Percentiles rank a stretch among this genome's conserved stretches.
phyloP scores from a whole-genome alignment of 2,888 invertebrate genomes.

The Drosophila neotestacea region DNA sequence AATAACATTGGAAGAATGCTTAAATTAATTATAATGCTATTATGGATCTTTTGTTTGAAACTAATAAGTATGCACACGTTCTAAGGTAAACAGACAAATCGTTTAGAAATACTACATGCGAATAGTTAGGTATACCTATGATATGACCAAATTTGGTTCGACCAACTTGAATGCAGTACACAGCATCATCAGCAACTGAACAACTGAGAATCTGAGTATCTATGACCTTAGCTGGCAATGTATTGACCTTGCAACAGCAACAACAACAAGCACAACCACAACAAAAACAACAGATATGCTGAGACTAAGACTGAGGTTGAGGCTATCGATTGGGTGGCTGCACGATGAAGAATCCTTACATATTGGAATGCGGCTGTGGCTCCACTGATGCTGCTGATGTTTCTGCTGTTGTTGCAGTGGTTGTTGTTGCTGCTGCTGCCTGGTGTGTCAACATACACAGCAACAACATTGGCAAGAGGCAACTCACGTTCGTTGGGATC shows the following conservation, averaged over 20 bases:
- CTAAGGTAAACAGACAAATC: slow-evolving; percentile 23
- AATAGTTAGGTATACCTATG: neutral
- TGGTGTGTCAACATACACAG: slow-evolving; percentile 42
- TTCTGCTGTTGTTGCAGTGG: neutral
- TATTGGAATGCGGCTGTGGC: slow-evolving; percentile 76
- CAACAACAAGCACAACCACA: slow-evolving; percentile 16
- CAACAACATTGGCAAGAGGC: slow-evolving; percentile 29
- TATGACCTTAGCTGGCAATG: slow-evolving; percentile 57
- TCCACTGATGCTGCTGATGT: slow-evolving; percentile 39
- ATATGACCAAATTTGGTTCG: slow-evolving; percentile 25
- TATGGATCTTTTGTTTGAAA: slow-evolving; percentile 34
- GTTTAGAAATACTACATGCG: slow-evolving; percentile 2
- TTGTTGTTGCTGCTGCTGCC: slow-evolving; percentile 18
- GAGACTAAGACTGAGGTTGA: slow-evolving; percentile 1
- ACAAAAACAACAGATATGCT: neutral
- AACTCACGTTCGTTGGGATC: slow-evolving; percentile 44
- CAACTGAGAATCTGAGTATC: slow-evolving; percentile 16
- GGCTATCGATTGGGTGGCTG: slow-evolving; percentile 56
- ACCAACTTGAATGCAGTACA: slow-evolving; percentile 18
- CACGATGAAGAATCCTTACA: slow-evolving; percentile 72
- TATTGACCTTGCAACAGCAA: slow-evolving; percentile 45
- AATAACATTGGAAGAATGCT: slow-evolving; percentile 56
- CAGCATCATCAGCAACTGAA: neutral
- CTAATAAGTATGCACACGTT: slow-evolving; percentile 48
- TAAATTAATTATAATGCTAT: slow-evolving; percentile 58